Base-by-base conservation (phyloP, 2,113 vertebrate genomes). In the Bubo blakistoni region DNA sequence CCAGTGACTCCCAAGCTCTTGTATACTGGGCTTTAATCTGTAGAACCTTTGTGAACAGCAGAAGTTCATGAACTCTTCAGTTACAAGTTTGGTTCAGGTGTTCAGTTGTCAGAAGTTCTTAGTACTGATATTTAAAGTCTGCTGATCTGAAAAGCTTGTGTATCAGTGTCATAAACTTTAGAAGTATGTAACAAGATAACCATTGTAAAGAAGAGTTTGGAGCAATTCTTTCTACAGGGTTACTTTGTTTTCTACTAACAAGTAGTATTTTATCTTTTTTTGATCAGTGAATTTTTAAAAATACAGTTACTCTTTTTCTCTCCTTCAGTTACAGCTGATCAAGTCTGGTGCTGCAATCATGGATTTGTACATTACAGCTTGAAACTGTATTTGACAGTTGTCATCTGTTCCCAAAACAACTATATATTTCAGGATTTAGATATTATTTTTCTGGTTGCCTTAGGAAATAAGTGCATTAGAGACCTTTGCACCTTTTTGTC, bases 291-390 rank as follows among this genome's bases (percentile, higher is more conserved):
- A 10, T 51, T 82, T 87, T 40, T 57, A 36, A 51, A 59, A 67
- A 27, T 36, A 24, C 11, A 46, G 44, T 54, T 90, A 24, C 11
- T 10, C 17, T 32, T 83, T 72, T 72, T 86, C 32, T 74, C 9
- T 66, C 5, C 81, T 90, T 81, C 55, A 72, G 34, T 58, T 76
- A 59, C 44, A 87, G 51, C 46, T 86, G 47, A 27, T 46, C 47
- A 72, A 80, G 57, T 93, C 74, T 96, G 46, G 46, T 85, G 74
- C 91, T 98, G 85, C 96, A 87, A 38, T 96, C 92, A n/a, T 91
- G 57, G n/a, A 91, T 97, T 97, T 69, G 27, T 97, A 79, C 91
- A 34, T 96, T 94, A 86, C 94, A 97, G 34, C 86, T 90, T 90
- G 94, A 96, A 97, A 92, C 70, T 90, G 11, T 90, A 87, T 88